Base-by-base conservation (phyloP, 2,797 vertebrate genomes). In the Cebuella pygmaea region DNA sequence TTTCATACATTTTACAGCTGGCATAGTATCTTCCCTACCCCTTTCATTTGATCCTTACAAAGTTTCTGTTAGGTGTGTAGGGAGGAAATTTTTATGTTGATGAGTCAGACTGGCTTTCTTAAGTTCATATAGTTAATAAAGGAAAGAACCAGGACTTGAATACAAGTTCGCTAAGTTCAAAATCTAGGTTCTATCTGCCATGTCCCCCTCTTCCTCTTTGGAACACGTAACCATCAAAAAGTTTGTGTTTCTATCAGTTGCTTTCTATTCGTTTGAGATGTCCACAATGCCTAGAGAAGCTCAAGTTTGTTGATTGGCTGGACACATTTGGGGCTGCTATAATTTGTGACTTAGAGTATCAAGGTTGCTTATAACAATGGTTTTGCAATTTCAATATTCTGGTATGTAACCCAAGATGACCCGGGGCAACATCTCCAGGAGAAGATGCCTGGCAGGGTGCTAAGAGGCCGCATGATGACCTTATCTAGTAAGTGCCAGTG, bases 381-480 rank as follows among this genome's bases (percentile, higher is more conserved):
- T 86, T 88, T 93, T 83, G 9, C 52, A 82, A 57, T 70, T 93
- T 96, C 52, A 90, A 94, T 97, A 83, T 94, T 95, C 76, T 88
- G 80, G 48, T 64, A 72, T 83, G n/a, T 72, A 41, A 70, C 79
- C 70, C 61, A 14, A 24, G 30, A 48, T 80, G 88, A 95, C 88
- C 50, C 57, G 93, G 59, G 26, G 59, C 72, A 67, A 90, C 57
- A 80, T 87, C 57, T 80, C 52, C 26, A 87, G 74, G 61, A 94
- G 82, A 96, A 91, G 92, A 64, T 95, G 55, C 90, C 27, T 75
- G 85, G 79, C 22, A 46, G 92, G 59, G 75, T 81, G 48, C 57
- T 72, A 39, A 39, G 12, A 87, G n/a, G 50, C 92, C 83, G 87
- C 22, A 0, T 74, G 90, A 39, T 93, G 83, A 92, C 88, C 92